Conservation (phyloP, 2,797 vertebrate genomes). For the Xenopus petersii region DNA sequence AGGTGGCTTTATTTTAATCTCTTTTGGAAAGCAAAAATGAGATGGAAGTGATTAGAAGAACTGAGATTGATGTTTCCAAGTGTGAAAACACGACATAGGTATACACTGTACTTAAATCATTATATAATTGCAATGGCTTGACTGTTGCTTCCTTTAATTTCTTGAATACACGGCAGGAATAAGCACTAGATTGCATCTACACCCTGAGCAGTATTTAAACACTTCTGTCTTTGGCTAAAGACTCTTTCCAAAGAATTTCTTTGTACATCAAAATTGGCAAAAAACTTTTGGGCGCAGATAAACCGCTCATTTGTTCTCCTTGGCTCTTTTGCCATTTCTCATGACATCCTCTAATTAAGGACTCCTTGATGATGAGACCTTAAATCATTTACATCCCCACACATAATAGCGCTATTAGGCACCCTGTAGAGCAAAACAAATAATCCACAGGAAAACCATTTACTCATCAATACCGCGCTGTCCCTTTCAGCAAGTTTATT, state of each 20-base stretch:
- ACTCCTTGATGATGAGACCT: constrained; percentile 48
- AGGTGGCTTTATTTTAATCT: too few relatives aligned
- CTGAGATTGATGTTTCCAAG: too few relatives aligned
- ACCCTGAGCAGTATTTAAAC: too few relatives aligned
- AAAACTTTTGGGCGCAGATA: neutral
- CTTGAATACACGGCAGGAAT: too few relatives aligned
- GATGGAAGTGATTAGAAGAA: too few relatives aligned
- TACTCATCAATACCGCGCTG: constrained; percentile 57
- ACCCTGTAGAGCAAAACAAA: constrained; percentile 50
- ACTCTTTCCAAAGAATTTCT: neutral
- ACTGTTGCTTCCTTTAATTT: too few relatives aligned
- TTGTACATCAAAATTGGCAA: neutral
- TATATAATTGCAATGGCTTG: too few relatives aligned
- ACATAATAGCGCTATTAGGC: constrained; percentile 50
- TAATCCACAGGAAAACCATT: constrained; percentile 52
- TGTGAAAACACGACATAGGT: too few relatives aligned
- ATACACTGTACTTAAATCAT: too few relatives aligned
- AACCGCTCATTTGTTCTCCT: constrained; percentile 5
- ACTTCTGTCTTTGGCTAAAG: too few relatives aligned
- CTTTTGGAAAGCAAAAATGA: too few relatives aligned
- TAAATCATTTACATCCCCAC: constrained; percentile 54
- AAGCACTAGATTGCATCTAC: too few relatives aligned
- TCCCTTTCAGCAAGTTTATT: constrained; percentile 50
- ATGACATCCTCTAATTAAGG: constrained; percentile 67
- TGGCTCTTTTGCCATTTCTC: constrained; percentile 31